phyloP scores from a whole-genome alignment of 1,140 invertebrate genomes.

The Tetraneura akinire region DNA sequence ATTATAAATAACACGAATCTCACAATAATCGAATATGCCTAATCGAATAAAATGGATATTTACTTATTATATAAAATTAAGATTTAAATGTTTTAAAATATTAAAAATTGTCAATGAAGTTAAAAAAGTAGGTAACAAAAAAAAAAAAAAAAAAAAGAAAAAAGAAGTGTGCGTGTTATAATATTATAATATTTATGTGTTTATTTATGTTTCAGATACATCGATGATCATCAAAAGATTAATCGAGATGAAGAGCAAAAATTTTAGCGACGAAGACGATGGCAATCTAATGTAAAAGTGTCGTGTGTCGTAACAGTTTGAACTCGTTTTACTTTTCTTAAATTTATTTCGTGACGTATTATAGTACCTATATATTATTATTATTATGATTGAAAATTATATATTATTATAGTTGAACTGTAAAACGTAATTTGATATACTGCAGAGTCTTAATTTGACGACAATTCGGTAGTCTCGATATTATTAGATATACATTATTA shows the following conservation, averaged over 20 bases:
- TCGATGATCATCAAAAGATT: conserved; percentile 5
- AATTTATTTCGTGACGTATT: background rate
- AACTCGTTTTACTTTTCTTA: conserved; percentile 14
- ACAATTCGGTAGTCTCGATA: conserved; percentile 1
- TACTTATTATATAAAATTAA: too few species aligned
- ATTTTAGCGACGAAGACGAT: conserved; percentile 33
- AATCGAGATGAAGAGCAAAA: conserved; percentile 43
- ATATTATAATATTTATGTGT: too few species aligned
- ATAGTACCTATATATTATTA: background rate
- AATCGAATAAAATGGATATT: too few species aligned
- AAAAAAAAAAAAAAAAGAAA: too few species aligned
- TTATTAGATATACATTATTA: conserved; percentile 27
- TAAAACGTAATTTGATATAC: conserved; percentile 9
- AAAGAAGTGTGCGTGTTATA: too few species aligned
- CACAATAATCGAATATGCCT: too few species aligned
- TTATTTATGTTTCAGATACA: conserved; percentile 17
- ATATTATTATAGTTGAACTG: conserved; percentile 22
- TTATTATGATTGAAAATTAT: background rate
- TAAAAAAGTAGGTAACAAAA: too few species aligned
- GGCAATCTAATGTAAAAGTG: conserved; percentile 31
- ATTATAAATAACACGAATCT: too few species aligned
- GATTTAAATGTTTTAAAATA: too few species aligned
- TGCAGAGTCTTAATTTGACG: conserved; percentile 5
- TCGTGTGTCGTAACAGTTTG: background rate
- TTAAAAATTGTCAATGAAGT: too few species aligned